phyloP scores from a whole-genome alignment of 2,888 invertebrate genomes.

The Dasysyrphus tricinctus region DNA sequence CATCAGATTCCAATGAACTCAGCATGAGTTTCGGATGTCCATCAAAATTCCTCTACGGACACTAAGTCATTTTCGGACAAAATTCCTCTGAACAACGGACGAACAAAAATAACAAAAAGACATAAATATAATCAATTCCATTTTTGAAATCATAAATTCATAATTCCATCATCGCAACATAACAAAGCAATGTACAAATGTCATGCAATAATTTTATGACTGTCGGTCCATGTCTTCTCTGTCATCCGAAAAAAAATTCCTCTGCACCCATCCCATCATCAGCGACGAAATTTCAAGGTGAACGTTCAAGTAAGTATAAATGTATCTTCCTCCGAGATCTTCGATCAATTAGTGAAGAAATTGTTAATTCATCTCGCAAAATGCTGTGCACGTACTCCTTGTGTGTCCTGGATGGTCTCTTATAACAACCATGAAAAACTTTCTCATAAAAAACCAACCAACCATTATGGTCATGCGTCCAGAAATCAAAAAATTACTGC shows the following conservation, averaged over 20 bases:
- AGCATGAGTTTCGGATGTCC: conserved; percentile 39
- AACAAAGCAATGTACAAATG: conserved; percentile 71
- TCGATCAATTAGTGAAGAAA: conserved; percentile 82
- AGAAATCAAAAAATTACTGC: not conserved
- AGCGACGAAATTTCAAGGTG: conserved; percentile 49
- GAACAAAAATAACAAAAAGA: conserved; percentile 33
- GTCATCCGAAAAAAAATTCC: conserved; percentile 59
- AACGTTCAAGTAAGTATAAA: conserved; percentile 12
- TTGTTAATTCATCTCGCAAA: conserved; percentile 80
- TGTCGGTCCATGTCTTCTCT: conserved; percentile 55
- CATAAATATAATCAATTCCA: conserved; percentile 63
- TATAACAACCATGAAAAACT: conserved; percentile 46
- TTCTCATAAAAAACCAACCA: conserved; percentile 55
- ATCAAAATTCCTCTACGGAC: conserved; percentile 63
- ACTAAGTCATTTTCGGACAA: conserved; percentile 61
- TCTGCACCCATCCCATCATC: conserved; percentile 27
- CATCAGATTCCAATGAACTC: not conserved
- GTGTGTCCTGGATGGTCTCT: conserved; percentile 79
- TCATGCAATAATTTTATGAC: conserved; percentile 70
- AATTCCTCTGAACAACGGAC: conserved; percentile 38
- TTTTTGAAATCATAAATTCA: conserved; percentile 75
- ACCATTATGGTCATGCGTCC: conserved; percentile 51
- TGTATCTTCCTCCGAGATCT: conserved; percentile 34
- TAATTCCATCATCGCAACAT: conserved; percentile 71
- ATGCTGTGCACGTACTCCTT: conserved; percentile 83